Base-by-base conservation (phyloP, 2,888 invertebrate species). In the Epinotia nisella region DNA sequence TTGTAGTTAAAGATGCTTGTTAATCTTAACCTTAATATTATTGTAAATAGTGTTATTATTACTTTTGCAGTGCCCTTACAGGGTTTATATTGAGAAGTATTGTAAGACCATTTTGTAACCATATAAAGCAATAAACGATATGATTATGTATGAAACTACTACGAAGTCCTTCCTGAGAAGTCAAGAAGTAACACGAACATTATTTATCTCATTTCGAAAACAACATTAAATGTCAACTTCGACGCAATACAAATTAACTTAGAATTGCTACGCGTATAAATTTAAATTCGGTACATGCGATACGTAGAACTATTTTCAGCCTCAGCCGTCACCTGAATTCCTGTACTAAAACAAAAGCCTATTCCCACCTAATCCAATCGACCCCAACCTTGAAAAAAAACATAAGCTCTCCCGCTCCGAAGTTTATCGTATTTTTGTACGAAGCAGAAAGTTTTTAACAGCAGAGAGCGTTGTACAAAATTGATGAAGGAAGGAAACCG, bases 401-500 rank as follows among this genome's bases (percentile, higher is more conserved):
- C 62, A 73, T 67, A 62, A 68, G 72, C 67, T 56, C 21, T 39
- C 71, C 55, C 73, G 64, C 73, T 58, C 41, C 24, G 53, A 64
- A 73, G 58, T 64, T 68, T 56, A 64, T 58, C 73, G 78, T 80
- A 79, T 80, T 78, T 75, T 76, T 76, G 66, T 66, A 58, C 56
- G 66, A 69, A 73, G 76, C 72, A 71, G 64, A 81, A 81, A 81
- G 78, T 81, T 82, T 76, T 77, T 84, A 87, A 88, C 84, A 78
- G 81, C 85, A 86, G 88, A 90, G 90, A 87, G 90, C 87, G 81
- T 80, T 85, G 87, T 93, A 91, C 93, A 93, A 93, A 87, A 92
- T 93, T 92, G 92, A 93, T 93, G 93, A 92, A 90, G 82, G 83
- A 87, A 83, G 83, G 88, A 86, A 89, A 90, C 92, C 91, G 86